Percentiles rank a stretch among this genome's conserved stretches.
These are phyloP conservation scores for Gyrodactylus salaris DNA, from an alignment of 1,140 invertebrate genomes.

Conservation along the genomic window DNA sequence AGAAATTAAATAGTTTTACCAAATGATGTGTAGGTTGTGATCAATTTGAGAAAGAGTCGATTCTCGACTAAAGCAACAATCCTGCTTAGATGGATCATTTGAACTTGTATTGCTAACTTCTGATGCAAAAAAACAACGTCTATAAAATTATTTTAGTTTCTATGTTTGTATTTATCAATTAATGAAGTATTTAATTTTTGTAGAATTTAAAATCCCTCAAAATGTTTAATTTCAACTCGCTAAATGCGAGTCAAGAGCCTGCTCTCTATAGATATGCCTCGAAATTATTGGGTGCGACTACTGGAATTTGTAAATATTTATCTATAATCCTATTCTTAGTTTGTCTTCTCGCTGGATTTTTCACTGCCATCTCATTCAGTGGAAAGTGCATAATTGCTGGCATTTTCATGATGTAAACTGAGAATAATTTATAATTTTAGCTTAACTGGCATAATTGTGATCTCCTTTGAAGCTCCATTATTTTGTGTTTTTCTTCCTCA, in stretches of 20 bases:
- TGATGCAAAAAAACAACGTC: no score
- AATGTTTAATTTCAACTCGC: neutral
- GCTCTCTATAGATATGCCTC: neutral
- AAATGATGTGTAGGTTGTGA: no score
- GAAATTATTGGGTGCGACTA: neutral
- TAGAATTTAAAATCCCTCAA: neutral
- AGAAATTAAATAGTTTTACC: no score
- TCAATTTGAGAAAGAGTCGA: neutral
- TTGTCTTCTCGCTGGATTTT: neutral
- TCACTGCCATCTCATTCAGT: neutral
- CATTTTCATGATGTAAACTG: neutral
- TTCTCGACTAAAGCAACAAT: neutral
- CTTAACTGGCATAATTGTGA: neutral
- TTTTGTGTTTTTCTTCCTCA: neutral
- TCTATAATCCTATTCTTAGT: neutral
- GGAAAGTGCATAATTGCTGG: neutral
- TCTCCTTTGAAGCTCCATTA: neutral
- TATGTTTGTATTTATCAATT: no score
- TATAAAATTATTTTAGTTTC: no score
- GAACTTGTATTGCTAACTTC: no score
- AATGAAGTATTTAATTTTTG: no score
- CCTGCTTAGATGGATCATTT: no score
- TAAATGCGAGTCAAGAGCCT: neutral
- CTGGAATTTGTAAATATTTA: neutral
- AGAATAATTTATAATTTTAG: neutral